Base-by-base conservation (phyloP, 2,888 invertebrate species). In the Nyleta sp. region DNA sequence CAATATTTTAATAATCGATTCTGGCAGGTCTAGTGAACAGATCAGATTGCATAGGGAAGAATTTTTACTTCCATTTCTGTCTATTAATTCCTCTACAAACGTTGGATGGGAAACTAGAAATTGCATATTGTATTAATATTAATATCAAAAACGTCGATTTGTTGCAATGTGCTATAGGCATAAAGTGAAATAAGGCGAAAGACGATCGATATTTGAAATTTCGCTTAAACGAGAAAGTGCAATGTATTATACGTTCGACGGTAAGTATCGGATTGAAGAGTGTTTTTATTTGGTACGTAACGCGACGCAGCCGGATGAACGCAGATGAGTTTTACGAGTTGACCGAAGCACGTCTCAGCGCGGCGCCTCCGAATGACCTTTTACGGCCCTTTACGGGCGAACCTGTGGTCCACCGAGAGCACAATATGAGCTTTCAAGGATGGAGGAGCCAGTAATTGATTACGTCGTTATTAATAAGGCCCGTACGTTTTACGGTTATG, bases 281-380 rank as follows among this genome's bases (percentile, higher is more conserved):
- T 52, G 48, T 53, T 71, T 78, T 75, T 75, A 75, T 81, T 72
- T 76, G 38, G 40, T 76, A 68, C 62, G 71, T 78, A 55, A 73
- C 59, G 73, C 70, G 73, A 60, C 53, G 76, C 67, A 72, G 57
- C 72, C 60, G 82, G 80, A 85, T 87, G 86, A 87, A 85, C 87
- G 81, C 87, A 86, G 87, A 86, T 87, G 86, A 87, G 85, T 87
- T 87, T 87, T 86, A 87, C 83, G 87, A 86, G 85, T 86, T 78
- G 81, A 81, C 75, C 79, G 77, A 82, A 80, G 83, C 85, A 84
- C 85, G 84, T 84, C 82, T 83, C 83, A 81, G 70, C 68, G 77
- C 78, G 81, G 80, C 82, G 80, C 84, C 78, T 81, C 82, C 64
- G 74, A 78, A 82, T 81, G 80, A 84, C 83, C 83, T 83, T 83